A percentile compares a stretch with the other conserved stretches of the same genome.
Conservation (phyloP, 2,888 invertebrate species). For the Falcaria lacertinaria region DNA sequence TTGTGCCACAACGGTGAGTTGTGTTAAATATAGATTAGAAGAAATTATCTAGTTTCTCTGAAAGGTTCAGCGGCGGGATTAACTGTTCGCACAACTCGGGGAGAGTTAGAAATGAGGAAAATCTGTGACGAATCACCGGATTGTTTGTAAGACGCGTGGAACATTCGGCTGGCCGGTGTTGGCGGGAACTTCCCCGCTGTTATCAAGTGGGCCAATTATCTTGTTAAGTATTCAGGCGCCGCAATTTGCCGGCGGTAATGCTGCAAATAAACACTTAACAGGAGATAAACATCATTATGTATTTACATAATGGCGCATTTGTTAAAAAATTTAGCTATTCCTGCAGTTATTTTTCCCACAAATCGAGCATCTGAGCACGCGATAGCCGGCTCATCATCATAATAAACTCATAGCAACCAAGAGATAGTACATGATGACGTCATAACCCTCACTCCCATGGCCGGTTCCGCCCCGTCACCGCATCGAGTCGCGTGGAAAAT, state of each 20-base stretch:
- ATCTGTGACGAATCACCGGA: not conserved
- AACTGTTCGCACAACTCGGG: not conserved
- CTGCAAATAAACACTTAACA: not conserved
- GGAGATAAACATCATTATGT: not conserved
- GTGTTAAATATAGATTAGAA: not conserved
- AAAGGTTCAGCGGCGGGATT: not conserved
- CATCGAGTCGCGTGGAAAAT: not conserved
- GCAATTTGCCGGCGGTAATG: not conserved
- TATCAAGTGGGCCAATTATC: not conserved
- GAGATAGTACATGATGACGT: not conserved
- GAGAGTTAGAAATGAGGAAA: not conserved
- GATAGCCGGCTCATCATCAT: too few species aligned
- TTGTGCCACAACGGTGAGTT: slow-evolving; percentile 6
- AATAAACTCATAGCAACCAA: not conserved
- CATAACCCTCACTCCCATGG: not conserved
- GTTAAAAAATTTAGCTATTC: not conserved
- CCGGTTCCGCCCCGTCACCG: not conserved
- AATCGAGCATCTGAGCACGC: not conserved
- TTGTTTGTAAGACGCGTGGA: not conserved
- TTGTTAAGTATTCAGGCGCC: not conserved
- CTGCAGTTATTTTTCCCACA: not conserved
- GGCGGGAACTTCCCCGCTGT: not conserved
- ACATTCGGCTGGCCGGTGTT: not conserved
- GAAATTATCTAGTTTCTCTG: not conserved
- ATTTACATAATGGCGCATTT: not conserved